These are phyloP conservation scores for Acanthornis magna DNA, from an alignment of 2,797 vertebrate genomes.

Conservation along the genomic window DNA sequence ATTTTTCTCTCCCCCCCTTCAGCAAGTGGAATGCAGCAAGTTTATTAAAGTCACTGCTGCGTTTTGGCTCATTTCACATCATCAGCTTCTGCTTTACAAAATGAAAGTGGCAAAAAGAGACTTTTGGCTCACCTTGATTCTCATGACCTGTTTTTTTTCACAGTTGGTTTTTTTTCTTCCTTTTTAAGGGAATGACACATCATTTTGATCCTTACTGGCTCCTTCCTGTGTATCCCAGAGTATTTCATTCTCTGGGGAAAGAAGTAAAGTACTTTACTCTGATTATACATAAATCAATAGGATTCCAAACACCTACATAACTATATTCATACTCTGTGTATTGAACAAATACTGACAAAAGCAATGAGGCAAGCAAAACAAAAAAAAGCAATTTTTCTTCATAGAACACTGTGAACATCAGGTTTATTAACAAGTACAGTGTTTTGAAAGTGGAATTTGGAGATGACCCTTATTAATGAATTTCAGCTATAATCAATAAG, in stretches of 20 bases:
- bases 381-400: not conserved
- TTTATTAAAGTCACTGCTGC: not conserved
- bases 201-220: not conserved
- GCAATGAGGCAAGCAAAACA: not conserved
- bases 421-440: not conserved
- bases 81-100: not conserved
- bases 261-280: not conserved
- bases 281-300: not conserved
- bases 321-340: not conserved
- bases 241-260: not conserved
- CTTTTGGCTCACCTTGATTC: conserved; percentile 35
- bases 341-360: not conserved
- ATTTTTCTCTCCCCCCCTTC: not conserved
- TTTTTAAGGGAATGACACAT: not conserved
- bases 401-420: not conserved
- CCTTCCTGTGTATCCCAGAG: not conserved
- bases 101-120: not conserved
- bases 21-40: not conserved
- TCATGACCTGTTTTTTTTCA: not conserved
- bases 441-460: not conserved
- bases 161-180: not conserved
- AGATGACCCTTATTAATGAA: not conserved
- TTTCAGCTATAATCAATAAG: not conserved
- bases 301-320: not conserved
- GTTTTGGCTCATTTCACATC: not conserved